Evolutionary conservation across 2,113 vertebrate genomes (phyloP).

Genomic region (Eulemur macaco): DNA sequence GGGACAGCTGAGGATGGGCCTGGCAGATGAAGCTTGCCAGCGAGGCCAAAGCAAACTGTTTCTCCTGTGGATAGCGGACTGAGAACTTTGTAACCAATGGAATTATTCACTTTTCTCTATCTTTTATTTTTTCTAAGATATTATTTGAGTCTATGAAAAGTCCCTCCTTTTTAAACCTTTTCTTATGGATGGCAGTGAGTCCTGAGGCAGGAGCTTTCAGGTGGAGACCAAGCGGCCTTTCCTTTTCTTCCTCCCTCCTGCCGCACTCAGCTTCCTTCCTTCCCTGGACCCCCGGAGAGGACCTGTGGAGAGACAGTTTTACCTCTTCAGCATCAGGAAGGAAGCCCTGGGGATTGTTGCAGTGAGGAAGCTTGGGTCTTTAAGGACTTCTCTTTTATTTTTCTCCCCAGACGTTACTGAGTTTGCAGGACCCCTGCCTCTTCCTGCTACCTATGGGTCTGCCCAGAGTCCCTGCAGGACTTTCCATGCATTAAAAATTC

Average conservation of each 20-base stretch:
- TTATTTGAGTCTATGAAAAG: conserved; percentile 81
- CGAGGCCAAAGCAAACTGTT: conserved; percentile 83
- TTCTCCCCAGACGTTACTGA: conserved; percentile 19
- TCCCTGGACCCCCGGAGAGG: background rate
- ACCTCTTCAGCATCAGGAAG: conserved; percentile 42
- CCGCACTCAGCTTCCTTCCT: conserved; percentile 12
- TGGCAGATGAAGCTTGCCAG: conserved; percentile 70
- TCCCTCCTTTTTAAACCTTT: conserved; percentile 84
- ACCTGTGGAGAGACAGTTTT: background rate
- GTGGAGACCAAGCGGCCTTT: conserved; percentile 65
- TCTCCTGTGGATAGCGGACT: conserved; percentile 71
- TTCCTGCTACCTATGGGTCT: conserved; percentile 71
- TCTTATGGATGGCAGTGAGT: conserved; percentile 80
- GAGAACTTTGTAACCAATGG: conserved; percentile 70
- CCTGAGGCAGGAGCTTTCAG: conserved; percentile 29
- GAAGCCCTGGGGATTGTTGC: conserved; percentile 5
- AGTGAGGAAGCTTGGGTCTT: conserved; percentile 70
- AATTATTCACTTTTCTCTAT: conserved; percentile 64
- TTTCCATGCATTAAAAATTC: conserved; percentile 87
- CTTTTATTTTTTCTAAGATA: conserved; percentile 81
- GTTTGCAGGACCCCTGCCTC: conserved; percentile 62
- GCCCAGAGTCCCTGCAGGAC: conserved; percentile 77
- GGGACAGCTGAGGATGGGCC: conserved; percentile 76
- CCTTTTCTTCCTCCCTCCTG: conserved; percentile 52
- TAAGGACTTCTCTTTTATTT: background rate